These are phyloP conservation scores for Brachionus paranguensis DNA, from an alignment of 1,140 invertebrate species.

Conservation along the genomic window DNA sequence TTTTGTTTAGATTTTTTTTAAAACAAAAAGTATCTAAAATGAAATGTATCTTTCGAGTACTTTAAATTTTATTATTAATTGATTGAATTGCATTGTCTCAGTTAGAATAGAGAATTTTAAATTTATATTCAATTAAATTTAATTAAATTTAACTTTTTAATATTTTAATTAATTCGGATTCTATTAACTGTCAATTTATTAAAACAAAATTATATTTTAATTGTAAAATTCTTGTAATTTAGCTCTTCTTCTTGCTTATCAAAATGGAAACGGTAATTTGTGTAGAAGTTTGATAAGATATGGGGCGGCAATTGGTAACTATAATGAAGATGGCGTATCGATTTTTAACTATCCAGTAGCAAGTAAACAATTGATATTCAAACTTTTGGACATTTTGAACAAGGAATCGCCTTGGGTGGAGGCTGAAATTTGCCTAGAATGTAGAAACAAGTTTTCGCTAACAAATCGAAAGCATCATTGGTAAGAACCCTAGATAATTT, in stretches of 20 bases:
- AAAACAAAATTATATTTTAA: no score
- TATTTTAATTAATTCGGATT: no score
- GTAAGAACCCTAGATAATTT: slow-evolving; percentile 57
- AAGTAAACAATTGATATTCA: slow-evolving; percentile 79
- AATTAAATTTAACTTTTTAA: no score
- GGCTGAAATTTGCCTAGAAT: slow-evolving; percentile 82
- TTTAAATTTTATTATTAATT: no score
- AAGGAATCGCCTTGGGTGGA: slow-evolving; percentile 85
- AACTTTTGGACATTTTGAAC: slow-evolving; percentile 66
- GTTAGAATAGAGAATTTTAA: no score
- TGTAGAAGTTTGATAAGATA: slow-evolving; percentile 79
- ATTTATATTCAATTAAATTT: no score
- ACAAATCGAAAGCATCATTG: slow-evolving; percentile 92
- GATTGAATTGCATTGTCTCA: no score
- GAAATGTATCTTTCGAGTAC: no score
- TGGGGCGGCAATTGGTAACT: slow-evolving; percentile 76
- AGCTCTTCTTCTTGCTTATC: slow-evolving; percentile 78
- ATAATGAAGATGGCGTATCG: slow-evolving; percentile 81
- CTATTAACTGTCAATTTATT: no score
- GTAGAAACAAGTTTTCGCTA: slow-evolving; percentile 79
- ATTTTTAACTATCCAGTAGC: slow-evolving; percentile 93
- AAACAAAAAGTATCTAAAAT: no score
- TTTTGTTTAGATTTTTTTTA: no score
- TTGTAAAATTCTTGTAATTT: not conserved
- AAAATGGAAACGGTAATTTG: slow-evolving; percentile 83